Conservation (phyloP, 2,113 vertebrate species). For the Percina caprodes region DNA sequence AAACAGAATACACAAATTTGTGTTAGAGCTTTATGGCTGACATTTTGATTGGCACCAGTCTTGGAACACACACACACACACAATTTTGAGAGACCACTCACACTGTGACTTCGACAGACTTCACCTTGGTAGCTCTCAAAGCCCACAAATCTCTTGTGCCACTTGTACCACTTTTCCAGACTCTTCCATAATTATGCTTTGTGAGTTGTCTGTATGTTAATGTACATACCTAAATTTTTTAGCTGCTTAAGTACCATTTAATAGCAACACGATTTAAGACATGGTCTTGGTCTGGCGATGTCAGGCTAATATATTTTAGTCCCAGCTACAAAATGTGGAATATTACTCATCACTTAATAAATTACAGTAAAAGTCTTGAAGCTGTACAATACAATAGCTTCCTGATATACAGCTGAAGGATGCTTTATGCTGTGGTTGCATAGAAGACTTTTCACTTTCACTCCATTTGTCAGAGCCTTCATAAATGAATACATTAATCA, state of each 20-base stretch:
- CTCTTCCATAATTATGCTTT: background rate
- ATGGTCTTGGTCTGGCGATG: background rate
- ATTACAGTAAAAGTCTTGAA: background rate
- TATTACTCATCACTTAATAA: background rate
- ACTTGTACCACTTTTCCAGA: background rate
- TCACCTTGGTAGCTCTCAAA: background rate
- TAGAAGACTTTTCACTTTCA: background rate
- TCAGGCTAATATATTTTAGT: background rate
- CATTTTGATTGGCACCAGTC: conserved; percentile 2
- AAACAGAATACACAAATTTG: conserved; percentile 18
- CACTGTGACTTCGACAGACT: background rate
- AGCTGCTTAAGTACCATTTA: background rate
- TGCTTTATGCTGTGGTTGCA: background rate
- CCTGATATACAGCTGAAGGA: background rate
- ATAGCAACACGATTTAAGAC: background rate
- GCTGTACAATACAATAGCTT: background rate
- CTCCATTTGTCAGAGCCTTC: background rate
- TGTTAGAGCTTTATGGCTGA: conserved; percentile 18
- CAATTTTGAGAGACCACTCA: background rate
- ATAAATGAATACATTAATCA: too few species aligned
- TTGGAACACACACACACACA: background rate
- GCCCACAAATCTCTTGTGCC: background rate
- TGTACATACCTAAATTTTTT: background rate
- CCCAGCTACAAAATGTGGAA: background rate
- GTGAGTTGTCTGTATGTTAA: background rate